Percentiles rank a stretch among this genome's conserved stretches.
These are phyloP conservation scores for Anguilla rostrata DNA, from an alignment of 2,113 vertebrate species.

Conservation along the genomic window DNA sequence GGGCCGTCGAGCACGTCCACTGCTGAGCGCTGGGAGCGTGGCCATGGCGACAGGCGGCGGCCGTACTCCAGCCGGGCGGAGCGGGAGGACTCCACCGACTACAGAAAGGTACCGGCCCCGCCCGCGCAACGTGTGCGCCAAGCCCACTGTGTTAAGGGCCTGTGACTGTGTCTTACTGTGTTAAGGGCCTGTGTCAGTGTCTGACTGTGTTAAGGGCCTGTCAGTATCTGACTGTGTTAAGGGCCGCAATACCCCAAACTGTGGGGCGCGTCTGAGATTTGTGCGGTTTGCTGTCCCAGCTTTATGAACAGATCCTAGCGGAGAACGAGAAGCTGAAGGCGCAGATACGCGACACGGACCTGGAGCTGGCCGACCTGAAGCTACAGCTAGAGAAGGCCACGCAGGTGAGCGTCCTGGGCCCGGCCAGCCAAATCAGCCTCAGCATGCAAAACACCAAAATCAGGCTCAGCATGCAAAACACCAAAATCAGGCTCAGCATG, in stretches of 20 bases:
- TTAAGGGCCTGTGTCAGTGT: no score
- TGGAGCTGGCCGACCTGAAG: slow-evolving; percentile 93
- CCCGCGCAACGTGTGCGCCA: no score
- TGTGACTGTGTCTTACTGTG: no score
- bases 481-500: no score
- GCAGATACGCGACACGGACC: slow-evolving; percentile 92
- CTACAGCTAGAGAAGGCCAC: slow-evolving; percentile 94
- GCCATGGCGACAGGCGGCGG: slow-evolving; percentile 83
- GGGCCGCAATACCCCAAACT: neutral
- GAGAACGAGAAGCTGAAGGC: slow-evolving; percentile 97
- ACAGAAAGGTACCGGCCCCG: slow-evolving; percentile 84
- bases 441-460: no score
- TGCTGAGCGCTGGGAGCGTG: slow-evolving; percentile 79
- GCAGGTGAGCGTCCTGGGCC: slow-evolving; percentile 75
- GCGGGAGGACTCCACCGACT: slow-evolving; percentile 88
- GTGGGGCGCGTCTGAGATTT: neutral
- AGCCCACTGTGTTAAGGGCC: no score
- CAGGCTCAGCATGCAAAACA: no score
- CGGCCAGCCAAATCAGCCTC: no score
- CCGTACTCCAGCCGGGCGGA: slow-evolving; percentile 82
- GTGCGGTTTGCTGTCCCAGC: slow-evolving; percentile 61
- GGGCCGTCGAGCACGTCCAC: slow-evolving; percentile 65
- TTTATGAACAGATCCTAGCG: slow-evolving; percentile 95
- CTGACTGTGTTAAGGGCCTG: no score
- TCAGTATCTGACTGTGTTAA: no score